Conservation (phyloP, 1,140 invertebrate species). For the Frieseomelitta varia region DNA sequence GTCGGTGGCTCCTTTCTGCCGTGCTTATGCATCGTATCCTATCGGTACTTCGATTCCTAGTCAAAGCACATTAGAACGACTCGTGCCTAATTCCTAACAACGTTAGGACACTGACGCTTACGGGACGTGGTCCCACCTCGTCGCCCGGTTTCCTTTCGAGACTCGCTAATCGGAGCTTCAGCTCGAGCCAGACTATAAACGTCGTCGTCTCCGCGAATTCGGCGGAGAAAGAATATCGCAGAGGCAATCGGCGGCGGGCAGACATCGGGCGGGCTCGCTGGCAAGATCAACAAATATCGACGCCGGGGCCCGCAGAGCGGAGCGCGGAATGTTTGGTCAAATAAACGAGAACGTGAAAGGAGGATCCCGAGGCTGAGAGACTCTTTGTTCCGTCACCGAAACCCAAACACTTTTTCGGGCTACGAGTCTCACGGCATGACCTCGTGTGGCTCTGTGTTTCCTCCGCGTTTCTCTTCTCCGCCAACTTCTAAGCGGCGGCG, state of each 20-base stretch:
- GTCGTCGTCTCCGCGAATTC: conserved; percentile 15
- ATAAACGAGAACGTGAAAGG: conserved; percentile 46
- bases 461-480: not conserved
- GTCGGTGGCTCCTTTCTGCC: too few species aligned
- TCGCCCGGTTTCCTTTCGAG: too few species aligned
- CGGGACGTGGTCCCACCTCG: too few species aligned
- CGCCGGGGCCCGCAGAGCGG: not conserved
- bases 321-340: conserved; percentile 16
- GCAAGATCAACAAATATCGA: conserved; percentile 48
- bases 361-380: conserved; percentile 58
- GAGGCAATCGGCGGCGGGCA: conserved; percentile 22
- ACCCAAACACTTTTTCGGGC: conserved; percentile 70
- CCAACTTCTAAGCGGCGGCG: not conserved
- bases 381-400: conserved; percentile 71
- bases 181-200: not conserved
- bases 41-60: too few species aligned
- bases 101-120: too few species aligned
- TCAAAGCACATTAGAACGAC: too few species aligned
- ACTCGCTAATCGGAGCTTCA: not conserved
- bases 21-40: too few species aligned
- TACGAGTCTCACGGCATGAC: conserved; percentile 32
- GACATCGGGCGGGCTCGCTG: conserved; percentile 10
- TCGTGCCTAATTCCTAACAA: too few species aligned
- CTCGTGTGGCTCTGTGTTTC: conserved; percentile 22
- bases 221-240: not conserved